Percentiles rank a stretch among this genome's conserved stretches.
Conservation (phyloP, 2,113 vertebrate genomes). For the Oreocharis arfaki region DNA sequence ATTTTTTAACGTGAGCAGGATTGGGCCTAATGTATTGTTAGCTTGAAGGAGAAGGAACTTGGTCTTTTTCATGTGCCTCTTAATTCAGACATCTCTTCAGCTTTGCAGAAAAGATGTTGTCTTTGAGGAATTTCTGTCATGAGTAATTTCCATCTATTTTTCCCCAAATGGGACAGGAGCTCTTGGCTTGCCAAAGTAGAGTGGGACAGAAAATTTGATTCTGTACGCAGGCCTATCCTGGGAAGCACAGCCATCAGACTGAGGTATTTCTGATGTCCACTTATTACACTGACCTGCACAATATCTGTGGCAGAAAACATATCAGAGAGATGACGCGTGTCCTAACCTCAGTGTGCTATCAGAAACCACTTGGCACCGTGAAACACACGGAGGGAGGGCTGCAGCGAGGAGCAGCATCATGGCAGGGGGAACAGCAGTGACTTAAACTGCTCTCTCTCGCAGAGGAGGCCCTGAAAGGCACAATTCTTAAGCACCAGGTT, state of each 20-base stretch:
- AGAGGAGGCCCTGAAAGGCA: background rate
- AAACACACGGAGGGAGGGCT: background rate
- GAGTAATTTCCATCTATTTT: background rate
- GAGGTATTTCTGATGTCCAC: background rate
- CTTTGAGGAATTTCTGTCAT: background rate
- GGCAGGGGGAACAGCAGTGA: background rate
- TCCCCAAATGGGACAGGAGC: background rate
- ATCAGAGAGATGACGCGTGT: background rate
- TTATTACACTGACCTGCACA: background rate
- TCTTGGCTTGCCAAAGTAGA: background rate
- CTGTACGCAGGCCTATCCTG: background rate
- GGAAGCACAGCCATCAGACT: background rate
- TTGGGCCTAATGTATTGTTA: background rate
- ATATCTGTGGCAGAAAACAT: background rate
- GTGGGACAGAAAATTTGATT: background rate
- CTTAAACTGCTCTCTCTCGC: background rate
- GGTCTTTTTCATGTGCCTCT: background rate
- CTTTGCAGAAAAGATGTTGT: background rate
- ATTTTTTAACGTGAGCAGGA: background rate
- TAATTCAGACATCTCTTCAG: background rate
- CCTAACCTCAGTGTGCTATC: accelerated
- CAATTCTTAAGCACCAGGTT: background rate
- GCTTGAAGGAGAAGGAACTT: background rate
- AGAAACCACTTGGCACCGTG: background rate
- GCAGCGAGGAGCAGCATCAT: accelerated